These are phyloP conservation scores for Epinephelus awoara DNA, from an alignment of 2,797 vertebrate species.

Conservation along the genomic window DNA sequence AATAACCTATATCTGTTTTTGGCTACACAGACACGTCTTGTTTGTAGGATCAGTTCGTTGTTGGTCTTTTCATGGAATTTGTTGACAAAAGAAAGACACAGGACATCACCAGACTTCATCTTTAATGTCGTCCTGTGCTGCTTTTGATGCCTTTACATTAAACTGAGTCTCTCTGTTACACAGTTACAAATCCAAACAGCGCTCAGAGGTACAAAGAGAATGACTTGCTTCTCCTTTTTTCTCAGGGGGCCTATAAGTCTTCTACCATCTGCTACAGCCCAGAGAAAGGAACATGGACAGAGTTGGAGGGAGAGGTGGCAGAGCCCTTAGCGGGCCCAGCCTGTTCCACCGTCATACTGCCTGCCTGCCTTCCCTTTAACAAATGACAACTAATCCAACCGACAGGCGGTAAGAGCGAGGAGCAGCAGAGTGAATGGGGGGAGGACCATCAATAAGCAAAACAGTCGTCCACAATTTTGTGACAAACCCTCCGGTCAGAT, in stretches of 20 bases:
- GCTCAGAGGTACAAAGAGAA: constrained; percentile 11
- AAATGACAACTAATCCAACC: constrained; percentile 89
- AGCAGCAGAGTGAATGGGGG: constrained; percentile 64
- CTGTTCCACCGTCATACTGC: constrained; percentile 96
- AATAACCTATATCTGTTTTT: background rate
- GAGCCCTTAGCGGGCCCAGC: constrained; percentile 97
- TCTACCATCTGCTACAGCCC: constrained; percentile 99
- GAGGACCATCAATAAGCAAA: constrained; percentile 77
- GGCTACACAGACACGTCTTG: background rate
- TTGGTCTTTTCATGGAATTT: constrained; percentile 6
- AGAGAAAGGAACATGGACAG: constrained; percentile 98
- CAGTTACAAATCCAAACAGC: constrained; percentile 27
- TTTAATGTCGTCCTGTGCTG: background rate
- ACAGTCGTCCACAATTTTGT: constrained; percentile 77
- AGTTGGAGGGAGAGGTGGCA: constrained; percentile 97
- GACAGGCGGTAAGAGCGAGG: background rate
- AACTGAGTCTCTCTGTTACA: background rate
- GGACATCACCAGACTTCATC: constrained; percentile 2
- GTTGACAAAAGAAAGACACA: constrained; percentile 5
- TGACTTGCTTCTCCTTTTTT: constrained; percentile 69
- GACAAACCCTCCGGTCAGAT: constrained; percentile 67
- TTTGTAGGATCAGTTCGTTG: background rate
- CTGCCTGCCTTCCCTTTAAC: constrained; percentile 96
- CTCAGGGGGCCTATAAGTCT: constrained; percentile 98
- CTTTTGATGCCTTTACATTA: constrained; percentile 18